These are phyloP conservation scores for Phasianus colchicus DNA, from an alignment of 2,113 vertebrate genomes.

Conservation along the genomic window DNA sequence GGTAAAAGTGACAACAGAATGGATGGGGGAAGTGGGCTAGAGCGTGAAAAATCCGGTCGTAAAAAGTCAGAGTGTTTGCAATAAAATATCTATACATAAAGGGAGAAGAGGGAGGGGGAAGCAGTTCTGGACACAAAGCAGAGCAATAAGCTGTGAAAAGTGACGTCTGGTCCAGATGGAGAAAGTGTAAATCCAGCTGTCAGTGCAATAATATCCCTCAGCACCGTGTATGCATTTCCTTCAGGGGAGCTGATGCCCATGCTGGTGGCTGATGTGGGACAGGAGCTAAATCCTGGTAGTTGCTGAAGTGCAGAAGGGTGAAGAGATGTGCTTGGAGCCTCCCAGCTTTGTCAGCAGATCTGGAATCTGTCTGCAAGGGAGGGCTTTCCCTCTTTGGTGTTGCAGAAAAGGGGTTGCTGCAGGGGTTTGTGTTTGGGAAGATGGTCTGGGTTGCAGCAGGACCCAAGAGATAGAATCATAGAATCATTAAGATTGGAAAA, in stretches of 20 bases:
- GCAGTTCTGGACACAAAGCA: slow-evolving; percentile 39
- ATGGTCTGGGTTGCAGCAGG: neutral
- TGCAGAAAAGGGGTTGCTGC: neutral
- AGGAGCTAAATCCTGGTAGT: neutral
- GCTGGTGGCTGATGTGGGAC: fast-evolving
- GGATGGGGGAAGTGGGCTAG: slow-evolving; percentile 28
- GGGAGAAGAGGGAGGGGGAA: neutral
- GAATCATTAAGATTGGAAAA: too few species aligned
- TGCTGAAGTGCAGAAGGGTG: neutral
- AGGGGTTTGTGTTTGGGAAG: neutral
- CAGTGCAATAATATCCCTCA: neutral
- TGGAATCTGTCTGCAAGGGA: neutral
- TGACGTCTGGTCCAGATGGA: neutral
- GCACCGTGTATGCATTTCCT: neutral
- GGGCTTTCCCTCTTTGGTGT: neutral
- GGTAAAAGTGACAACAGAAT: slow-evolving; percentile 57
- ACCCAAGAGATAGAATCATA: neutral
- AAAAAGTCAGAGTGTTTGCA: slow-evolving; percentile 64
- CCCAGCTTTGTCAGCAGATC: neutral
- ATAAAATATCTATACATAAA: slow-evolving; percentile 63
- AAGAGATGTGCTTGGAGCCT: neutral
- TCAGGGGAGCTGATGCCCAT: fast-evolving
- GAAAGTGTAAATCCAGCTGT: slow-evolving; percentile 33
- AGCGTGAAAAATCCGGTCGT: slow-evolving; percentile 35
- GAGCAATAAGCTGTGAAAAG: slow-evolving; percentile 25